Percentiles rank a stretch among this genome's conserved stretches.
Evolutionary conservation across 2,113 vertebrate species (phyloP).

Genomic region (Paraplagusia blochii): DNA sequence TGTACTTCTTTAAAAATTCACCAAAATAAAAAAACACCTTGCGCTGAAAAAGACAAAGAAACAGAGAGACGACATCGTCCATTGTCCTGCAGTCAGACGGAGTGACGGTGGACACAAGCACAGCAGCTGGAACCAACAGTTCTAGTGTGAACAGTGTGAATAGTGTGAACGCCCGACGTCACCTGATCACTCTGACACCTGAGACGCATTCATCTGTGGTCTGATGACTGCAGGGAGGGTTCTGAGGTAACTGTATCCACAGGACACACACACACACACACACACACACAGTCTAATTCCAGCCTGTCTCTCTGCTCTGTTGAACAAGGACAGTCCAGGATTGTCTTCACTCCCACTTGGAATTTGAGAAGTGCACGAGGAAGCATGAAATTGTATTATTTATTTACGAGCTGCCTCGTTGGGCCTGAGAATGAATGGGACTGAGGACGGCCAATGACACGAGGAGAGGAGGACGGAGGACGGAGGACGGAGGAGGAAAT

Average conservation of each 20-base stretch:
- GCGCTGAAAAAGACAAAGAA: too few relatives aligned
- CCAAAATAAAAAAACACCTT: too few relatives aligned
- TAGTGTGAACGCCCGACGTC: neutral
- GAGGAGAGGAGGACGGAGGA: conserved; percentile 16
- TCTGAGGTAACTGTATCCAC: conserved; percentile 32
- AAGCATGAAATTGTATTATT: conserved; percentile 73
- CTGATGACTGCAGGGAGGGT: conserved; percentile 31
- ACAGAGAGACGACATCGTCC: too few relatives aligned
- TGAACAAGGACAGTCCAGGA: conserved; percentile 62
- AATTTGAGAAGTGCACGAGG: conserved; percentile 56
- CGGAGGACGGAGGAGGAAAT: neutral
- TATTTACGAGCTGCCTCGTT: conserved; percentile 65
- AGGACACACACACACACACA: conserved; percentile 23
- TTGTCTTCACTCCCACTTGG: conserved; percentile 54
- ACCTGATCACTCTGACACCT: conserved; percentile 40
- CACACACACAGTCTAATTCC: conserved; percentile 39
- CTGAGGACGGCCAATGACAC: conserved; percentile 44
- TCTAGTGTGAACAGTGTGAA: too few relatives aligned
- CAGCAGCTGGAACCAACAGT: too few relatives aligned
- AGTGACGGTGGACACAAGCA: too few relatives aligned
- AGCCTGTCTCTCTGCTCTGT: conserved; percentile 54
- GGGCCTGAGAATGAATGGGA: conserved; percentile 62
- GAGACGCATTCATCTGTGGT: conserved; percentile 32
- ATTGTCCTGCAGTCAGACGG: too few relatives aligned
- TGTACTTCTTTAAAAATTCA: too few relatives aligned